A percentile compares a stretch with the other conserved stretches of the same genome.
These are phyloP conservation scores for Idaea aversata DNA, from an alignment of 2,888 invertebrate genomes.

Conservation along the genomic window DNA sequence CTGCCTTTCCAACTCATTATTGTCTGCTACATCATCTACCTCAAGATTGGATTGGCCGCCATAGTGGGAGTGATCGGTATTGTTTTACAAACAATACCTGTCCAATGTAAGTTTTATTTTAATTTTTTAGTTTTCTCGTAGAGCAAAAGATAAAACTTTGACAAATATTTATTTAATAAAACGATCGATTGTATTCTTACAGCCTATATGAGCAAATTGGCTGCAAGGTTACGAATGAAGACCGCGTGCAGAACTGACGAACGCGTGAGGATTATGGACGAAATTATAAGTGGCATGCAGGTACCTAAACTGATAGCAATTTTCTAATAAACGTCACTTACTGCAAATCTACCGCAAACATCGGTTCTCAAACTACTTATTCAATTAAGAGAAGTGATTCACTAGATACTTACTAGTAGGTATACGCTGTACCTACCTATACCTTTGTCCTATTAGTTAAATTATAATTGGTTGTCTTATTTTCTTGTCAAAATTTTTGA, in stretches of 20 bases:
- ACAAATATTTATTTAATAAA: slow-evolving; percentile 5
- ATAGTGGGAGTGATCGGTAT: slow-evolving; percentile 90
- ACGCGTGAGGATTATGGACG: slow-evolving; percentile 95
- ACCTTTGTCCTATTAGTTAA: neutral
- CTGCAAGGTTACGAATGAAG: slow-evolving; percentile 84
- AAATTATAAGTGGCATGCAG: slow-evolving; percentile 95
- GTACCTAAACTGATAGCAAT: slow-evolving; percentile 76
- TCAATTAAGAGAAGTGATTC: neutral
- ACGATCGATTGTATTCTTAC: slow-evolving; percentile 31
- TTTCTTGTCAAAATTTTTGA: neutral
- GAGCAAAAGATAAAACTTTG: neutral
- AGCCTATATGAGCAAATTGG: slow-evolving; percentile 84
- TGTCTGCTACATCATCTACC: slow-evolving; percentile 89
- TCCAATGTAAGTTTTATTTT: slow-evolving; percentile 84
- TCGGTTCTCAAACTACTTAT: neutral
- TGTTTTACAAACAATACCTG: slow-evolving; percentile 88
- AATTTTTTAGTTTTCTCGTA: neutral
- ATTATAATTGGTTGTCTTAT: neutral
- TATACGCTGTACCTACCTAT: neutral
- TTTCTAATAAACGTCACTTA: slow-evolving; percentile 8
- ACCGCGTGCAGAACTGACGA: slow-evolving; percentile 94
- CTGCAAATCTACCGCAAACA: slow-evolving; percentile 3
- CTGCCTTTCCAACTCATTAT: slow-evolving; percentile 85
- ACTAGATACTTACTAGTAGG: neutral
- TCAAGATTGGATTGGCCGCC: slow-evolving; percentile 85